A percentile compares a stretch with the other conserved stretches of the same genome.
phyloP scores from a whole-genome alignment of 2,797 vertebrate genomes.

The Semaprochilodus insignis region DNA sequence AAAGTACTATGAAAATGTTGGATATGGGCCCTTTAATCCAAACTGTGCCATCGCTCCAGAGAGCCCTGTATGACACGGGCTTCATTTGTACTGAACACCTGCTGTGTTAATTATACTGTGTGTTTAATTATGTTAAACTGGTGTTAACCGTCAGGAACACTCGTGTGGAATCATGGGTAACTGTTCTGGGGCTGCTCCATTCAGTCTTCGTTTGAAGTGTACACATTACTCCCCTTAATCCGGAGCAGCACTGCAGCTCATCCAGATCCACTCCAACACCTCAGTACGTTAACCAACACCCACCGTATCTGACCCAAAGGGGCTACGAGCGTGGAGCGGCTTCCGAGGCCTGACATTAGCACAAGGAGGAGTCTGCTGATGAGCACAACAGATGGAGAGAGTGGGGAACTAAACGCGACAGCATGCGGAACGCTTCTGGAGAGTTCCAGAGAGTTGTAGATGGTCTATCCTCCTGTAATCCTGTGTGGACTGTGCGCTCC shows the following conservation, averaged over 20 bases:
- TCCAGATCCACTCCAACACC: neutral
- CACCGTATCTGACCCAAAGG: neutral
- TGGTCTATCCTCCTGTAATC: constrained; percentile 76
- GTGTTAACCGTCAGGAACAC: neutral
- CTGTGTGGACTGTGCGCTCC: constrained; percentile 42
- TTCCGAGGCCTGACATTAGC: constrained; percentile 30
- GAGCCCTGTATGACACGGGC: no score
- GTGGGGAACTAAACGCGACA: constrained; percentile 67
- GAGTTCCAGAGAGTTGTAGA: constrained; percentile 39
- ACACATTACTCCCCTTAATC: no score
- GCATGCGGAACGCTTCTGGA: constrained; percentile 69
- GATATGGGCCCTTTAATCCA: neutral
- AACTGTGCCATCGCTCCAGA: no score
- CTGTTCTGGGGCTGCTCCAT: neutral
- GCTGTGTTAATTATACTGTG: neutral
- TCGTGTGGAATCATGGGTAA: neutral
- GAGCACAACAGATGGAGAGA: constrained; percentile 18
- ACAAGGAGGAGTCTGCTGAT: neutral
- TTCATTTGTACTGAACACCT: no score
- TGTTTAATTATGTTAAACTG: neutral
- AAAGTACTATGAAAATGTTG: neutral
- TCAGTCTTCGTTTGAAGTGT: no score
- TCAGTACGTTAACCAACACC: neutral
- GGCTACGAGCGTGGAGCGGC: constrained; percentile 29
- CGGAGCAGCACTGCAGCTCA: neutral